Evolutionary conservation across 2,113 vertebrate species (phyloP), one percentile per base, ranked within the genome.

Genomic region (Platycercus adscitus): DNA sequence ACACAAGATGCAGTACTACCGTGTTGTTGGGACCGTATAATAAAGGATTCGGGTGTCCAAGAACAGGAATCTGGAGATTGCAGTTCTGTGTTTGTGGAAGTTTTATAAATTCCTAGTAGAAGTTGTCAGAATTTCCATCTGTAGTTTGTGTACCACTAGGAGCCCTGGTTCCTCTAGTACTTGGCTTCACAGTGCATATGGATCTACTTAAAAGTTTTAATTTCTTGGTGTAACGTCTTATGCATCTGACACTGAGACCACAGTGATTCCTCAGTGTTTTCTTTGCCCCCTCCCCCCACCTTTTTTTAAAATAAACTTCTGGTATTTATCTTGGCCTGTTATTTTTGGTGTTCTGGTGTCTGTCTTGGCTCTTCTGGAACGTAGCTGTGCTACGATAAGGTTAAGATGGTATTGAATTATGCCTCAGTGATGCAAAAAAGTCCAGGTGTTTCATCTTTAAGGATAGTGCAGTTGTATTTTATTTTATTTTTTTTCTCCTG

Each of bases 101-200:
- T 71, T 95, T 84, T 82, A 72, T 61, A 46, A 88, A 84, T 69
- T 86, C n/a, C 44, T 85, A 12, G 44, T 82, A 80, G 92, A 94
- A 92, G 47, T 14, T 94, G 73, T 84, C 35, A 79, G 53, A 92
- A 81, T 85, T 93, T 90, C 73, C 77, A 72, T 83, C 56, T 91
- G 64, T 61, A 86, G 3, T 88, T 94, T 91, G 41, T 52, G 18
- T 65, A 49, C 26, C 31, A 46, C 61, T 41, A 81, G 65, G 28
- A 91, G 35, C 28, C 20, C 39, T 80, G 23, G 23, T 88, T 95
- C 55, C 17, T 90, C 68, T 69, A 41, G 61, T 81, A 6, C 35
- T 78, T 71, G 81, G 56, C 60, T 61, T 93, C 39, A 33, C 10
- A 60, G 24, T 86, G 53, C 47, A 69, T 84, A 60, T 68, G 64